Percentiles rank a stretch among this genome's conserved stretches.
Evolutionary conservation across 1,140 invertebrate species (phyloP).

Genomic region (Semibalanus balanoides): DNA sequence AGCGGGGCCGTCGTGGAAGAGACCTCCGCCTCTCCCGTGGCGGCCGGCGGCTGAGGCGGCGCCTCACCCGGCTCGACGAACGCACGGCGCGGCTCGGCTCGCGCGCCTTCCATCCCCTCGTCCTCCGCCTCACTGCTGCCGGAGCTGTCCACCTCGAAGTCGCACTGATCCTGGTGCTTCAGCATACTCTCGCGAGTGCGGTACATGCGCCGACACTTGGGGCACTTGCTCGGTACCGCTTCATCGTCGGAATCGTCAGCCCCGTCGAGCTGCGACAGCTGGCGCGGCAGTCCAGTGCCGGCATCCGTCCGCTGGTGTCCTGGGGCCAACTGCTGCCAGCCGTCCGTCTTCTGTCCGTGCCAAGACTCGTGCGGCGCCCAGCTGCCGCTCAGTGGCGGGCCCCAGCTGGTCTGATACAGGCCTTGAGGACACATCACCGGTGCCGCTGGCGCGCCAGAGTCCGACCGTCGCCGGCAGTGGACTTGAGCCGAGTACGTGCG

Average conservation of each 20-base stretch:
- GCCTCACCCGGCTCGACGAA: not conserved
- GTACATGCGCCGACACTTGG: conserved; percentile 30
- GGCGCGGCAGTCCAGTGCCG: not conserved
- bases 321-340: not conserved
- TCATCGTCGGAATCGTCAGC: not conserved
- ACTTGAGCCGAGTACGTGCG: not conserved
- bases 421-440: not conserved
- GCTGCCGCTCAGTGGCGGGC: not conserved
- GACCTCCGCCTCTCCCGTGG: not conserved
- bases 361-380: not conserved
- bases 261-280: not conserved
- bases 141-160: conserved; percentile 34
- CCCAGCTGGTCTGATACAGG: not conserved
- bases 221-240: conserved; percentile 29
- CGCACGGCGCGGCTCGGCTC: not conserved
- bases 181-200: conserved; percentile 66
- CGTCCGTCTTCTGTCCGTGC: not conserved
- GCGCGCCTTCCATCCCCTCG: not conserved
- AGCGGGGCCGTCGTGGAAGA: not conserved
- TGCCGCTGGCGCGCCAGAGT: too few species aligned
- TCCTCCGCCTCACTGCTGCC: conserved; percentile 26
- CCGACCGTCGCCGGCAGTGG: not conserved
- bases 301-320: not conserved
- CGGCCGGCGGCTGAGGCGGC: too few species aligned
- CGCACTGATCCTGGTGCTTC: conserved; percentile 59